phyloP scores from a whole-genome alignment of 2,113 vertebrate genomes.

The Solenodon paradoxus region DNA sequence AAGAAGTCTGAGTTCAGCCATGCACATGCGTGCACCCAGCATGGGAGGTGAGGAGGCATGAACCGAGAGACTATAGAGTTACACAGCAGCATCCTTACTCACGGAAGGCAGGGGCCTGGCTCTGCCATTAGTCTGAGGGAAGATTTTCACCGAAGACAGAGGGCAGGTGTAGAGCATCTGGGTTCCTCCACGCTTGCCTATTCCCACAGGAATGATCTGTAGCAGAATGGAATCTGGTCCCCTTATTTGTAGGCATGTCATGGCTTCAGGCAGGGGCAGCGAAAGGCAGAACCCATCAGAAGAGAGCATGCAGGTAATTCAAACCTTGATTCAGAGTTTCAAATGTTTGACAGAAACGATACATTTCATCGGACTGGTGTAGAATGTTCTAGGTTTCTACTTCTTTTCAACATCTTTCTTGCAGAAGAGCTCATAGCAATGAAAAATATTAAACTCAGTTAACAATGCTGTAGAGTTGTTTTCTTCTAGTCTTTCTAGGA shows the following conservation, averaged over 20 bases:
- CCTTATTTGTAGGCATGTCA: neutral
- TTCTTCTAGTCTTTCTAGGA: neutral
- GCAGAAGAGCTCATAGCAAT: neutral
- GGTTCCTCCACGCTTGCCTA: neutral
- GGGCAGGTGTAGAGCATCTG: neutral
- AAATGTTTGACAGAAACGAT: neutral
- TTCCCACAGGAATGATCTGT: neutral
- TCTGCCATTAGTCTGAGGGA: conserved; percentile 16
- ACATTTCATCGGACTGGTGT: no score
- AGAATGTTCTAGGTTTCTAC: neutral
- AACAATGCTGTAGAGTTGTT: neutral
- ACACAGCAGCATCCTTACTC: neutral
- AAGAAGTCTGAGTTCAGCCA: neutral
- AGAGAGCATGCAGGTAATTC: neutral
- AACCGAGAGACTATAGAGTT: neutral
- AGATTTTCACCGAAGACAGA: conserved; percentile 7
- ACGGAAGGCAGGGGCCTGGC: conserved; percentile 41
- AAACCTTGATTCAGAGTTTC: neutral
- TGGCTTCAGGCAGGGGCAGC: neutral
- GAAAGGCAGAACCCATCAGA: neutral
- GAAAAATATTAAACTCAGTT: neutral
- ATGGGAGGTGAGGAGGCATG: neutral
- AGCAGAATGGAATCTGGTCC: neutral
- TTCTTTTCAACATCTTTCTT: neutral
- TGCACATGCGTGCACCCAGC: neutral